Percentiles rank a stretch among this genome's conserved stretches.
These are phyloP conservation scores for Bungarus multicinctus DNA, from an alignment of 2,113 vertebrate genomes.

Conservation along the genomic window DNA sequence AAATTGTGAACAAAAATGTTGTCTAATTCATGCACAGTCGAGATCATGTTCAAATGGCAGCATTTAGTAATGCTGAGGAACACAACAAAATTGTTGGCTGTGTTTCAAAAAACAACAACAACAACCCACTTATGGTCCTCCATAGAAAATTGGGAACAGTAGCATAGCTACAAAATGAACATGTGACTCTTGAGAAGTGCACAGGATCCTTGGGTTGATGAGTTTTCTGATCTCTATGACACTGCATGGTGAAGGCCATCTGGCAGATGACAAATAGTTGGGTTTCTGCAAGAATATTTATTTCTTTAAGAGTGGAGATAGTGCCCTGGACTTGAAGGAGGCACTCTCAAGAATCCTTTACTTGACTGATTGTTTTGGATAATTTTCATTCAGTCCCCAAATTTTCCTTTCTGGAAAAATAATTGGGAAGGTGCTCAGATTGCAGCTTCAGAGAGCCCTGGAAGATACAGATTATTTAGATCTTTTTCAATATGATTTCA, in stretches of 20 bases:
- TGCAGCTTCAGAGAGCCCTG: not conserved
- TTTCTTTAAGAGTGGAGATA: not conserved
- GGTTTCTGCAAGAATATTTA: not conserved
- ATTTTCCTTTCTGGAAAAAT: not conserved
- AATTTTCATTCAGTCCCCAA: not conserved
- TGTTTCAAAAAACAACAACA: not conserved
- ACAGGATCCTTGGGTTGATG: not conserved
- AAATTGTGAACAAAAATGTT: not conserved
- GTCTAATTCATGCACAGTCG: not conserved
- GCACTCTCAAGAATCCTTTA: not conserved
- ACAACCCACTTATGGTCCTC: not conserved
- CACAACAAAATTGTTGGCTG: not conserved
- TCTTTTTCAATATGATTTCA: not conserved
- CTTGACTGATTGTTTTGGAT: not conserved
- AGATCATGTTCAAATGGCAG: not conserved
- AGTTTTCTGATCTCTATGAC: not conserved
- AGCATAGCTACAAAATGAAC: not conserved
- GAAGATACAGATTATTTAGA: not conserved
- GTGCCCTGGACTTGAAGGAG: not conserved
- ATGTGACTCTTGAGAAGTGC: not conserved
- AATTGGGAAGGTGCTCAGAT: not conserved
- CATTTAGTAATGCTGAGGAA: not conserved
- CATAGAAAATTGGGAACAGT: not conserved
- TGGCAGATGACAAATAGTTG: not conserved
- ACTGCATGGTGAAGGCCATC: not conserved